A percentile compares a stretch with the other conserved stretches of the same genome.
Evolutionary conservation across 1,140 invertebrate genomes (phyloP).

Genomic region (Leptinotarsa lineolata): DNA sequence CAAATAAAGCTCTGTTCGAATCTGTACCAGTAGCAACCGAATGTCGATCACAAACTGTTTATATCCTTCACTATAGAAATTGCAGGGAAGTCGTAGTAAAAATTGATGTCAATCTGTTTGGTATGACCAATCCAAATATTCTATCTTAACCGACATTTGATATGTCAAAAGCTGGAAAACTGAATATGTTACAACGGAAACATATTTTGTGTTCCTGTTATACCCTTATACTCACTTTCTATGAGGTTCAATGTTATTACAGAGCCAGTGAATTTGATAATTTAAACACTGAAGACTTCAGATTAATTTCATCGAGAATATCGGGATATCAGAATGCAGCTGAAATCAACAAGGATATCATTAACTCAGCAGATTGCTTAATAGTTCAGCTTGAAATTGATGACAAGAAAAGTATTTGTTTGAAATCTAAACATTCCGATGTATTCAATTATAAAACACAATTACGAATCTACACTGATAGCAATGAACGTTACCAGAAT

Average conservation of each 20-base stretch:
- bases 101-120: too few species aligned
- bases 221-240: background rate
- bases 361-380: background rate
- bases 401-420: background rate
- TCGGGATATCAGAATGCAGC: background rate
- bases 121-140: too few species aligned
- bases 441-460: slow-evolving; percentile 9
- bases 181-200: background rate
- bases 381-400: slow-evolving; percentile 8
- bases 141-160: too few species aligned
- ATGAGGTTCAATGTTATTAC: background rate
- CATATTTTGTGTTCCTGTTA: background rate
- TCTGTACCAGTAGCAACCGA: too few species aligned
- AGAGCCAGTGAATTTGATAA: background rate
- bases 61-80: too few species aligned
- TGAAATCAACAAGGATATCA: background rate
- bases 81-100: too few species aligned
- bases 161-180: too few species aligned
- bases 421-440: slow-evolving; percentile 5
- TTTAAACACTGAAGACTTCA: background rate
- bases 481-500: background rate
- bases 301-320: background rate
- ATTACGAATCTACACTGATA: background rate
- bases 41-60: too few species aligned
- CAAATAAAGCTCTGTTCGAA: too few species aligned